Conservation (phyloP, 2,113 vertebrate species). For the Aptenodytes forsteri region DNA sequence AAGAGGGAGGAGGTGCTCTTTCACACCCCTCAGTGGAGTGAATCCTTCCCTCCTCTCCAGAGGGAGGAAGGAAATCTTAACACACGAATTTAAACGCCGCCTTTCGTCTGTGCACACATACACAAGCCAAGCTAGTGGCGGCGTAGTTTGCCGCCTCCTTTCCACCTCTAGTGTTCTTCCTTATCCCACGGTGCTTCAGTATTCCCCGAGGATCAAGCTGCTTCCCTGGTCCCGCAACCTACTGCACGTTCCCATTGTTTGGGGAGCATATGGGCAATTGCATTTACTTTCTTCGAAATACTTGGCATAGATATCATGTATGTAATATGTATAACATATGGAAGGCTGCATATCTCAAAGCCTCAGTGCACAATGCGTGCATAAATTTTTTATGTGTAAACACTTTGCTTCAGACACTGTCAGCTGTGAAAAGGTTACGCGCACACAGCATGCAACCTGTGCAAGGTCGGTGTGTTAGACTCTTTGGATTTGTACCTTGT, state of each 20-base stretch:
- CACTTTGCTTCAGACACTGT: background rate
- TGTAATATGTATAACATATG: background rate
- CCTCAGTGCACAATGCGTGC: background rate
- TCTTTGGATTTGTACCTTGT: background rate
- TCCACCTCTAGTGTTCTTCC: background rate
- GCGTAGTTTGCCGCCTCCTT: background rate
- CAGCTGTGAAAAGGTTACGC: background rate
- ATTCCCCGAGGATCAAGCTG: background rate
- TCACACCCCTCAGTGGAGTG: accelerated
- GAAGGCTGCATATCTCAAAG: background rate
- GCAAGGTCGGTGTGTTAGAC: background rate
- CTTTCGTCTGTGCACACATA: background rate
- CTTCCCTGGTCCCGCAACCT: background rate
- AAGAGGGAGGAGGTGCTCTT: accelerated
- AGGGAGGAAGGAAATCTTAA: background rate
- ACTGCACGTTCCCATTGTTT: background rate
- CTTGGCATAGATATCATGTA: background rate
- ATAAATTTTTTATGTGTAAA: background rate
- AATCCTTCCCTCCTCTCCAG: no score
- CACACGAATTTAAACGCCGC: accelerated
- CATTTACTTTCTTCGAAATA: background rate
- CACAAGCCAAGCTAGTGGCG: accelerated
- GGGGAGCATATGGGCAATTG: background rate
- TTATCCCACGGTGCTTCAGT: background rate
- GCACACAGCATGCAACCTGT: accelerated